Evolutionary conservation across 2,888 invertebrate genomes (phyloP), one percentile per base, ranked within the genome.

Genomic region (Ceriagrion tenellum): DNA sequence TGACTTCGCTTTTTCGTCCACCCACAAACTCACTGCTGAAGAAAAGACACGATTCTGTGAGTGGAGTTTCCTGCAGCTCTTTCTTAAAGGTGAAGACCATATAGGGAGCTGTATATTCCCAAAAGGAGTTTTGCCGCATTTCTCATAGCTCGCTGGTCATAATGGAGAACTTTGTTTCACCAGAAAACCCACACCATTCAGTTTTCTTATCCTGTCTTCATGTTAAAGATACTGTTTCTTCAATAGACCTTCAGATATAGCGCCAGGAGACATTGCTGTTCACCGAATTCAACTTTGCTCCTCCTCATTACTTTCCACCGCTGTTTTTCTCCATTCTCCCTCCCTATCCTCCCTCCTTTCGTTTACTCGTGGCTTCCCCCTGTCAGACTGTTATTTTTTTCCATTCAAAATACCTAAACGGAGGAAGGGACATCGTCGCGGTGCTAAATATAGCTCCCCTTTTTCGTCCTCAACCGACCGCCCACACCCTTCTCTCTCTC

Each of bases 381-480:
- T 47, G 63, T 40, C 88, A 6, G 40, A 30, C 35, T 26, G n/a
- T n/a, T n/a, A n/a, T 47, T 47, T 47, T 69, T 55, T 93, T 91
- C 35, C n/a, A 18, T n/a, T 35, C 81, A 3, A 81, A 81, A 81
- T 55, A n/a, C 47, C 47, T 47, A 93, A 93, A 93, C 55, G 74
- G n/a, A 69, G 69, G 35, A 40, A 18, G 40, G 63, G 55, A 90
- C 90, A 90, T 55, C 35, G 69, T 93, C 93, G 69, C 55, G 16
- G 47, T 4, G n/a, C 69, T 93, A 93, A 69, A 74, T 93, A 63
- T 93, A 93, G 74, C 35, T 47, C 93, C 23, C n/a, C 47, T 47
- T 47, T n/a, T 93, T 13, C 69, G 40, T n/a, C 91, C 20, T 30
- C 35, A 18, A 0, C n/a, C 55, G 47, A 47, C 20, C 55, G 0